Evolutionary conservation across 2,797 vertebrate species (phyloP).

Genomic region (Strix occidentalis): DNA sequence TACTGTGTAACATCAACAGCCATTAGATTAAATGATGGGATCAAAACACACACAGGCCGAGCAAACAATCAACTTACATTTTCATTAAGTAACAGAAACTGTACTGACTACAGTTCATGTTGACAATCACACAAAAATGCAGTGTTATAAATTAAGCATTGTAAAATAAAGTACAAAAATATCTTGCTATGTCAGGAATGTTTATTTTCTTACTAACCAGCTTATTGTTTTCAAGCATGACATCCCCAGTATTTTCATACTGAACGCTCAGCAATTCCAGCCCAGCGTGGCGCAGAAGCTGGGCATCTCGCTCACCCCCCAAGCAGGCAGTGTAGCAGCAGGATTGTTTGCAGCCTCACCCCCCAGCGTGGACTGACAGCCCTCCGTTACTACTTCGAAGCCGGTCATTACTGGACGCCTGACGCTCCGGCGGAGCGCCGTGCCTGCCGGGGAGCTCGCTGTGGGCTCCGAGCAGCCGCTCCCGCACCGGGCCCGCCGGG

Average conservation of each 20-base stretch:
- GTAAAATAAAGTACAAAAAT: not conserved
- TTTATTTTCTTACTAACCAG: not conserved
- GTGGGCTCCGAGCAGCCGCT: rapidly evolving
- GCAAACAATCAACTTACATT: not conserved
- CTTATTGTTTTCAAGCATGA: not conserved
- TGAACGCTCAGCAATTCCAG: rapidly evolving
- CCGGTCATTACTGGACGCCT: too few relatives aligned
- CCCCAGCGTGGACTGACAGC: rapidly evolving
- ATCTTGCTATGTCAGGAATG: not conserved
- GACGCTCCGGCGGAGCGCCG: too few relatives aligned
- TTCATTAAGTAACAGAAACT: not conserved
- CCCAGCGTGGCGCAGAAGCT: rapidly evolving
- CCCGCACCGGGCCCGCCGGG: not conserved
- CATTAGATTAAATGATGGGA: not conserved
- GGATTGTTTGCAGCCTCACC: not conserved
- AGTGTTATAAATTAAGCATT: not conserved
- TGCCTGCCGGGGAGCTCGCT: not conserved
- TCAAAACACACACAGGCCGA: not conserved
- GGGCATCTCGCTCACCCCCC: rapidly evolving
- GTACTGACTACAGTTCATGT: not conserved
- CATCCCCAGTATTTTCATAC: not conserved
- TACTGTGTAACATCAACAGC: not conserved
- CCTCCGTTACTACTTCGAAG: rapidly evolving
- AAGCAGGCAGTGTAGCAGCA: rapidly evolving
- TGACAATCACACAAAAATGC: not conserved